Base-by-base conservation (phyloP, 2,113 vertebrate species). In the Brevimyrus niger region DNA sequence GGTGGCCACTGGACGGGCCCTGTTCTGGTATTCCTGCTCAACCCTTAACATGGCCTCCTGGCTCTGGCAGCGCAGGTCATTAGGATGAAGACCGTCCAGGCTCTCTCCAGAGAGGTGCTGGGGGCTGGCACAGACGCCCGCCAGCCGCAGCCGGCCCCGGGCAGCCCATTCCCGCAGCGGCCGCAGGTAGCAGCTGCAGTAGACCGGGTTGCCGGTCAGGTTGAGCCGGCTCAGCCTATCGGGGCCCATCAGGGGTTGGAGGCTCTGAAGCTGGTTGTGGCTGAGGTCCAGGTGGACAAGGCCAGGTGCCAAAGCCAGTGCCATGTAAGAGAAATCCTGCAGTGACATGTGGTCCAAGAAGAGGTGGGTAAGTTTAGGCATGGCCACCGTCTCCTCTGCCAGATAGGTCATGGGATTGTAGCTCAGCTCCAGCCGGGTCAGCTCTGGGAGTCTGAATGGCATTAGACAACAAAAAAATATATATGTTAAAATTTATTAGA, bases 351-450 rank as follows among this genome's bases (percentile, higher is more conserved):
- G 96, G 92, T 98, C 96, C 92, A 99, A 92, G 92, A 93, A 93
- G 87, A 99, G 96, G 83, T 97, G 97, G 88, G 95, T 97, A 89
- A 99, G 94, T 0, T 96, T 97, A 0, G 95, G 90, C 96, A 99
- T 97, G 89, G 93, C 95, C 90, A 99, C 92, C 2, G 94, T 95
- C 55, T 98, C 97, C 92, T 99, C 97, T 0, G 96, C 95, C 4
- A 96, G 85, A 0, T 97, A 98, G 4, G 97, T 98, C 95, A 99
- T 97, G 4, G 98, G 97, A 92, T 99, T 99, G 94, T 97, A 96
- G 91, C 97, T 95, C 91, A 99, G 90, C 48, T 99, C 97, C 27
- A 99, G 94, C 0, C 94, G 91, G 1, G 92, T 96, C 89, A 97
- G 92, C 65, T 93, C 94, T 0, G 95, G 92, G 15, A 98, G 94